These are phyloP conservation scores for Austrofundulus limnaeus DNA, from an alignment of 2,113 vertebrate genomes.

Conservation along the genomic window DNA sequence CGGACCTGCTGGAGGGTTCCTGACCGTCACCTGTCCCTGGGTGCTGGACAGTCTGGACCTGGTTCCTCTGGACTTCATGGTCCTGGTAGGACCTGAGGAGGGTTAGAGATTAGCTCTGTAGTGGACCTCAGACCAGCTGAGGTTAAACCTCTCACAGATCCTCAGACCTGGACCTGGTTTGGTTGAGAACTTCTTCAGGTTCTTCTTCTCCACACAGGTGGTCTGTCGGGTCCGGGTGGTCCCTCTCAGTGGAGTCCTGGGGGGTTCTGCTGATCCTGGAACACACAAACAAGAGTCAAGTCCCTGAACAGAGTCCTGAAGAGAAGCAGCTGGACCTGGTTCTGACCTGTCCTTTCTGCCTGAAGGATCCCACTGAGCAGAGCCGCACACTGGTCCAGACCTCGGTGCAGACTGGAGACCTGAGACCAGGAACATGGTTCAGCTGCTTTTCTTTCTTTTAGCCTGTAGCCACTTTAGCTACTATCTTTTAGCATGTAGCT, in stretches of 20 bases:
- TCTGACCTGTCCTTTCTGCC: constrained; percentile 80
- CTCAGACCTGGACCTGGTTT: constrained; percentile 46
- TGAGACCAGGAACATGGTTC: constrained; percentile 46
- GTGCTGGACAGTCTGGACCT: too few species aligned
- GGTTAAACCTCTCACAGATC: background rate
- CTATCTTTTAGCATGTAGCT: background rate
- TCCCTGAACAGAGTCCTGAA: background rate
- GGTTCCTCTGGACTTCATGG: too few species aligned
- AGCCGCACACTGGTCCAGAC: constrained; percentile 87
- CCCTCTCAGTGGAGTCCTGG: constrained; percentile 37
- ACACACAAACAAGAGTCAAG: background rate
- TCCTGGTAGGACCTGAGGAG: background rate
- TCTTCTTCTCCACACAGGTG: constrained; percentile 54
- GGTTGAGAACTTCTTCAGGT: constrained; percentile 61
- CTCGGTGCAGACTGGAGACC: constrained; percentile 78
- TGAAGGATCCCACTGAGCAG: constrained; percentile 85
- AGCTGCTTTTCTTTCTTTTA: background rate
- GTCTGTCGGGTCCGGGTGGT: constrained; percentile 34
- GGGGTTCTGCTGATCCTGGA: constrained; percentile 56
- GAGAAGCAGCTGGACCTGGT: background rate
- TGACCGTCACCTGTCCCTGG: too few species aligned
- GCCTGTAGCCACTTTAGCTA: too few species aligned
- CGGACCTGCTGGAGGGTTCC: too few species aligned
- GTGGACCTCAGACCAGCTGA: background rate
- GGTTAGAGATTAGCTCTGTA: background rate